A percentile compares a stretch with the other conserved stretches of the same genome.
phyloP scores from a whole-genome alignment of 2,113 vertebrate species.

The Promerops cafer region DNA sequence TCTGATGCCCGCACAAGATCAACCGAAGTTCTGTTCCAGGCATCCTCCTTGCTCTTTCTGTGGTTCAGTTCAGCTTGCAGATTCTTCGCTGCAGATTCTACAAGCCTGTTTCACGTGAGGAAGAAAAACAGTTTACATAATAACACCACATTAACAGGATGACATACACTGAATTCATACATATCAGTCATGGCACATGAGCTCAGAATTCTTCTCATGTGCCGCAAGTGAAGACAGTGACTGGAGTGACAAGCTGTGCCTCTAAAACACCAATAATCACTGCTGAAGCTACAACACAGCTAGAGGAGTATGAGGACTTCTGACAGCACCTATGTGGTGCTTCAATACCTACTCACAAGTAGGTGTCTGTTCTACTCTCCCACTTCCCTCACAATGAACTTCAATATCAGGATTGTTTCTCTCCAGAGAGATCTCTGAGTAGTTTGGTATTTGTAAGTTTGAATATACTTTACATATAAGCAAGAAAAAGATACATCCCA shows the following conservation, averaged over 20 bases:
- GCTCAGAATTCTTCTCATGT: not conserved
- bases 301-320: not conserved
- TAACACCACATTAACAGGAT: not conserved
- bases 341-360: not conserved
- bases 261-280: not conserved
- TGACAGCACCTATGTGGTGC: not conserved
- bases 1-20: slow-evolving; percentile 92
- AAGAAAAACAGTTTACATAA: not conserved
- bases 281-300: not conserved
- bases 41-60: slow-evolving; percentile 84
- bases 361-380: not conserved
- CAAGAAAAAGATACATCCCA: not conserved
- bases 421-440: not conserved
- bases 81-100: slow-evolving; percentile 86
- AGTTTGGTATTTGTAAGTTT: not conserved
- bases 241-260: not conserved
- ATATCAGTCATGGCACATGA: not conserved
- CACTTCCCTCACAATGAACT: not conserved
- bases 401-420: not conserved
- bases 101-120: slow-evolving; percentile 70
- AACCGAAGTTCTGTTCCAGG: slow-evolving; percentile 92
- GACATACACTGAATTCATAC: not conserved
- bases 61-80: slow-evolving; percentile 82
- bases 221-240: not conserved
- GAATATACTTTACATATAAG: not conserved